Percentiles rank a stretch among this genome's conserved stretches.
Evolutionary conservation across 1,140 invertebrate species (phyloP).

Genomic region (Gerris buenoi): DNA sequence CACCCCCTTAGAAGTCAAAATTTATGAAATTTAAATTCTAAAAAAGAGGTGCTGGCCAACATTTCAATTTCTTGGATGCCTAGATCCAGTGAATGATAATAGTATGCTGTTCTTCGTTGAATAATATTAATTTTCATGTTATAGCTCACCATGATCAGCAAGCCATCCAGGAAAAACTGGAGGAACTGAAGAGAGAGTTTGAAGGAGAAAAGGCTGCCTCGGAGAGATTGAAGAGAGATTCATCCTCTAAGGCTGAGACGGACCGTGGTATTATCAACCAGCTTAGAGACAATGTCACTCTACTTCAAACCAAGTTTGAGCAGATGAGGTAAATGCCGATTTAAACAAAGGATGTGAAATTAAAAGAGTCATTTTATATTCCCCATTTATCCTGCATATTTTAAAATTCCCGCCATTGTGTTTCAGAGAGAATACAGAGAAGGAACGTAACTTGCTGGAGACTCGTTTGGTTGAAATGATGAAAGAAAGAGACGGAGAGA

Average conservation of each 20-base stretch:
- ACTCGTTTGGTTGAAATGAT: constrained; percentile 49
- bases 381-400: too few relatives aligned
- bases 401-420: too few relatives aligned
- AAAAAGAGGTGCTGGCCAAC: too few relatives aligned
- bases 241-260: constrained; percentile 48
- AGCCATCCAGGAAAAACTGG: constrained; percentile 57
- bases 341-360: constrained; percentile 2
- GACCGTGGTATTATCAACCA: constrained; percentile 51
- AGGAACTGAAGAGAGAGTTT: constrained; percentile 47
- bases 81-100: too few relatives aligned
- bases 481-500: constrained; percentile 49
- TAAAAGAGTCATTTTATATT: too few relatives aligned
- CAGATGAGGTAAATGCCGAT: constrained; percentile 43
- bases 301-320: constrained; percentile 47
- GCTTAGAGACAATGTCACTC: constrained; percentile 55
- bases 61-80: too few relatives aligned
- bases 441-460: constrained; percentile 52
- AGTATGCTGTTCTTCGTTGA: too few relatives aligned
- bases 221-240: constrained; percentile 51
- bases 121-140: too few relatives aligned
- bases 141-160: constrained; percentile 71
- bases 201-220: constrained; percentile 51
- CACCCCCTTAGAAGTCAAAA: too few relatives aligned
- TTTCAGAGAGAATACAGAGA: constrained; percentile 44
- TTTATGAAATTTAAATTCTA: too few relatives aligned